Evolutionary conservation across 2,797 vertebrate species (phyloP).

Genomic region (Chromis chromis): DNA sequence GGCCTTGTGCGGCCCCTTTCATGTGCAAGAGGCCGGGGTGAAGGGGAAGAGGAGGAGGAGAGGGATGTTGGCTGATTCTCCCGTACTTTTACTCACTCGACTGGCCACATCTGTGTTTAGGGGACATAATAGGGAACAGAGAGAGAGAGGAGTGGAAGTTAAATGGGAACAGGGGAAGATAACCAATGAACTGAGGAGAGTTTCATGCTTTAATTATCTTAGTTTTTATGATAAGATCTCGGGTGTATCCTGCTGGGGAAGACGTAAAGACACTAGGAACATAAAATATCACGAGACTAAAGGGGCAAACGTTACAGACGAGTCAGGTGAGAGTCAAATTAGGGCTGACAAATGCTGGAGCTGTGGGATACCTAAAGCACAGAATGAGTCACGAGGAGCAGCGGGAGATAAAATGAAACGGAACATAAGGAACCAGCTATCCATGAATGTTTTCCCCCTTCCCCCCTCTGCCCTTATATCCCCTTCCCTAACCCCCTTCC

Average conservation of each 20-base stretch:
- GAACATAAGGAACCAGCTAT: slow-evolving; percentile 33
- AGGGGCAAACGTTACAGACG: not conserved
- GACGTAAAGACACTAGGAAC: not conserved
- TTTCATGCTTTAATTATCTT: not conserved
- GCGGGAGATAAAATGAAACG: slow-evolving; percentile 46
- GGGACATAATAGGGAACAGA: slow-evolving; percentile 50
- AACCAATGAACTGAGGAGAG: not conserved
- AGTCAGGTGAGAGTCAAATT: slow-evolving; percentile 5
- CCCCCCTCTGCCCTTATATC: slow-evolving; percentile 40
- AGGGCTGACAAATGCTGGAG: not conserved
- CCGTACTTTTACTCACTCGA: slow-evolving; percentile 46
- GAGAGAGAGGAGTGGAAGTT: slow-evolving; percentile 29
- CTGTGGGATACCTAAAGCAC: slow-evolving; percentile 10
- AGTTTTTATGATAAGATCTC: not conserved
- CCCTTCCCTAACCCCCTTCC: slow-evolving; percentile 37
- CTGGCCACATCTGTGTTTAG: slow-evolving; percentile 70
- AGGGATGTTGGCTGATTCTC: slow-evolving; percentile 59
- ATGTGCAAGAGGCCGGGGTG: slow-evolving; percentile 79
- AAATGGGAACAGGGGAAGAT: not conserved
- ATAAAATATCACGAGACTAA: not conserved
- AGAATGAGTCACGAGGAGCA: slow-evolving; percentile 19
- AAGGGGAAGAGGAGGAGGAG: slow-evolving; percentile 69
- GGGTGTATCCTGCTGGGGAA: too few species aligned
- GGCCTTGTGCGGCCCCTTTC: slow-evolving; percentile 78
- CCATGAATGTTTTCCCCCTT: slow-evolving; percentile 59